phyloP scores from a whole-genome alignment of 30 jellyfish, hydroid and myxozoan species.

The Clytia hemisphaerica region DNA sequence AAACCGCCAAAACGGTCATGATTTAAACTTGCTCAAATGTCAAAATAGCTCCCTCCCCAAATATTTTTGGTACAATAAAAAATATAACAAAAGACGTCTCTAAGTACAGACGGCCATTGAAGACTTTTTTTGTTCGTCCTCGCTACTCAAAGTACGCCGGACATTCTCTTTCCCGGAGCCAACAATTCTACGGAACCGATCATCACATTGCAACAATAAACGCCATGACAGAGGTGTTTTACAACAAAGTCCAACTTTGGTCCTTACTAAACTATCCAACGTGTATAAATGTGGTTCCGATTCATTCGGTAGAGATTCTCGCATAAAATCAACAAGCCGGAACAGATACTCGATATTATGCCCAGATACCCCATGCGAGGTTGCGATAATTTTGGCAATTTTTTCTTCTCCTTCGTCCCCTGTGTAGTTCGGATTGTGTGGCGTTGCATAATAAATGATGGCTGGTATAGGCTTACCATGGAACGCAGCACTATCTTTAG shows the following conservation, averaged over 20 bases:
- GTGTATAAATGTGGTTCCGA: conserved; percentile 62
- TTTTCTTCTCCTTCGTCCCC: conserved; percentile 44
- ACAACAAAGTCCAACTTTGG: conserved; percentile 44
- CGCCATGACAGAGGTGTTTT: conserved; percentile 51
- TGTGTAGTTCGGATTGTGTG: conserved; percentile 37
- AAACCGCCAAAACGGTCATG: too few species aligned
- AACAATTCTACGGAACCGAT: too few species aligned
- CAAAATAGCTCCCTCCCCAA: too few species aligned
- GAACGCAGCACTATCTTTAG: neutral
- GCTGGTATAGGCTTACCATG: conserved; percentile 20
- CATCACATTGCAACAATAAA: too few species aligned
- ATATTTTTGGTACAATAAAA: too few species aligned
- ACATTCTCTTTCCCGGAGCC: too few species aligned
- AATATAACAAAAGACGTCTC: too few species aligned
- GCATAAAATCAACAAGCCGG: conserved; percentile 74
- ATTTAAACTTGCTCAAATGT: too few species aligned
- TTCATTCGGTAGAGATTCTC: conserved; percentile 36
- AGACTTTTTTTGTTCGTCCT: too few species aligned
- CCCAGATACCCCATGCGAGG: conserved; percentile 64
- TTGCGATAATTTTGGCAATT: conserved; percentile 46
- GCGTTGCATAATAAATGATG: conserved; percentile 63
- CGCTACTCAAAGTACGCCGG: too few species aligned
- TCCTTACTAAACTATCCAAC: conserved; percentile 58
- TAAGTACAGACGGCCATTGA: too few species aligned
- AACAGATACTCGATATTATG: conserved; percentile 76